Evolutionary conservation across 2,888 invertebrate species (phyloP).

Genomic region (Eubasilissa splendida): DNA sequence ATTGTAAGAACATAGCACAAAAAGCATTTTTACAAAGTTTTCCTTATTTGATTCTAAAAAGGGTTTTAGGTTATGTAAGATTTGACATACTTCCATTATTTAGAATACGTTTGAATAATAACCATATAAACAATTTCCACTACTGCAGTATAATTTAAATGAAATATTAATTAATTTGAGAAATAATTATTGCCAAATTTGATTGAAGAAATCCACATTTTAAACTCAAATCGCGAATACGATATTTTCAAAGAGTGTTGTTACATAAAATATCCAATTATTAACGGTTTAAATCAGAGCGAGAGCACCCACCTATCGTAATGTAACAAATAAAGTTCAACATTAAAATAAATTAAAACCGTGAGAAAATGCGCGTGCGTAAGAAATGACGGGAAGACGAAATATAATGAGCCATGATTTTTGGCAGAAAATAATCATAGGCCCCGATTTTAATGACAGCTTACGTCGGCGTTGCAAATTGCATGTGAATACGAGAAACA

Average conservation of each 20-base stretch:
- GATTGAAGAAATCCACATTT: too few species aligned
- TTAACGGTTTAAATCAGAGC: background rate
- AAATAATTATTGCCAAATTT: background rate
- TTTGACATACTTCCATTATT: too few species aligned
- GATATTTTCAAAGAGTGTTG: background rate
- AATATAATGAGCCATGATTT: slow-evolving; percentile 1
- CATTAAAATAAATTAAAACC: slow-evolving; percentile 28
- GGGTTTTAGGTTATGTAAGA: too few species aligned
- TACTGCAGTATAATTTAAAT: too few species aligned
- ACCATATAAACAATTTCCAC: too few species aligned
- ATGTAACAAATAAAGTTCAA: slow-evolving; percentile 22
- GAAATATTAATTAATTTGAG: background rate
- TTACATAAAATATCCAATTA: slow-evolving; percentile 5
- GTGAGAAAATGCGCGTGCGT: slow-evolving; percentile 18
- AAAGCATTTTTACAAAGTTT: too few species aligned
- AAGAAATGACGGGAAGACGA: slow-evolving; percentile 11
- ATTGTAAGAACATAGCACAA: too few species aligned
- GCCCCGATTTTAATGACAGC: slow-evolving; percentile 22
- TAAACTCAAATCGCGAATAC: too few species aligned
- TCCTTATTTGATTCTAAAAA: too few species aligned
- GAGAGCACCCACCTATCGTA: background rate
- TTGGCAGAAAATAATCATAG: slow-evolving; percentile 11
- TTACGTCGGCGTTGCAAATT: slow-evolving; percentile 26
- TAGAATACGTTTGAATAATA: too few species aligned
- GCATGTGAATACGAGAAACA: slow-evolving; percentile 23